Evolutionary conservation across 2,888 invertebrate species (phyloP), one percentile per base, ranked within the genome.

Genomic region (Nymphalis polychloros): DNA sequence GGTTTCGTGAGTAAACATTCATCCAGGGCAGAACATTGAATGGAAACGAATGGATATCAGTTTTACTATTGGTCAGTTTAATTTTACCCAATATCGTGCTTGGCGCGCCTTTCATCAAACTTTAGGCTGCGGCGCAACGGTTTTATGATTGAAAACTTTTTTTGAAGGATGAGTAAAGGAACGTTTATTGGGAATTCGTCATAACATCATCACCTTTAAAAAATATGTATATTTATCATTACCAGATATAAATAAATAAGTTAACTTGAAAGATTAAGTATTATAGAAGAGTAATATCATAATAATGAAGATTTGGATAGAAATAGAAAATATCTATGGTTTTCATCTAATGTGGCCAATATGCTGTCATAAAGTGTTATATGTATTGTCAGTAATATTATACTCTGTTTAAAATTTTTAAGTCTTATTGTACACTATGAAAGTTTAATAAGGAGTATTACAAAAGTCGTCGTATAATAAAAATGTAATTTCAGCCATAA

Each of bases 31-130:
- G 68, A 64, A 62, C 68, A 64, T 65, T 71, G 71, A 72, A 75
- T 70, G 67, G 68, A 59, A 69, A 65, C 72, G 69, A 71, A 73
- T 67, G 60, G 67, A 53, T 68, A 64, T 67, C 64, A 67, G 69
- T 70, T 72, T 63, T 65, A 66, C 70, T 63, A 64, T 50, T 69
- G 69, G 69, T 52, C 63, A 69, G 67, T 71, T 72, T 69, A 63
- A 72, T 72, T 71, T 69, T 53, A 69, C 63, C 63, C 71, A 69
- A 71, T 65, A 63, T 67, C 50, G 61, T 31, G 19, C 48, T 57
- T 57, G 69, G 46, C 49, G 57, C 59, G 59, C 60, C 59, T 66
- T 66, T 66, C 66, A 66, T 66, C 61, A 66, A 66, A 55, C 52
- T 61, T 66, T 61, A 53, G 55, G 41, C 46, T 47, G 23, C 35